Base-by-base conservation (phyloP, 2,888 invertebrate genomes). In the Philopedon plagiatum region DNA sequence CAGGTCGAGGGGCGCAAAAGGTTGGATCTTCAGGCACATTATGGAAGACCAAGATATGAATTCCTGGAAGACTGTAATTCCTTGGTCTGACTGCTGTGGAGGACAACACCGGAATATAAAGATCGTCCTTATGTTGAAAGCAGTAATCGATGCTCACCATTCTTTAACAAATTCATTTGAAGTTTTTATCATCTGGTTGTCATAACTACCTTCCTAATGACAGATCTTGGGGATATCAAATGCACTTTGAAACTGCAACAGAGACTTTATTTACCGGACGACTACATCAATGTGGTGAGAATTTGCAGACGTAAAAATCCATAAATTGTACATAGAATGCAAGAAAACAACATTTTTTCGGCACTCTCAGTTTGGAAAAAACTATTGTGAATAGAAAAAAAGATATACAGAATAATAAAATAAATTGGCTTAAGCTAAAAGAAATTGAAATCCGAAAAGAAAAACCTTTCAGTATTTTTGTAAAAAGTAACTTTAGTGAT, bases 181-280 rank as follows among this genome's bases (percentile, higher is more conserved):
- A 21, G 8, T 74, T 74, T 64, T 32, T 64, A 51, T 15, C 49
- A 57, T 65, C 74, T 29, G 68, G 65, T 18, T n/a, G n/a, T n/a
- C 58, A 74, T 44, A 68, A 64, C 29, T 72, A 65, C 37, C 60
- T 69, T 7, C 57, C 51, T 23, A 75, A 65, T 29, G 74, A 57
- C 69, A 2, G 62, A 69, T 56, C 72, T 75, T 46, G 54, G 63
- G 13, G 61, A 74, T 18, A 61, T 71, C 11, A 65, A 74, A 62
- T 65, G 61, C 41, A 65, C 65, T 7, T 32, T 70, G 23, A 66
- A 75, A 39, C 32, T 57, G 5, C 66, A 74, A 65, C 70, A 73
- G 39, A 65, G 71, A 62, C 39, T 75, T 21, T 75, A 73, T 51
- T 61, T 67, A 9, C 65, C 69, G 29, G 57, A 72, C 21, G 75